These are phyloP conservation scores for Acrobasis suavella DNA, from an alignment of 2,888 invertebrate species.

Conservation along the genomic window DNA sequence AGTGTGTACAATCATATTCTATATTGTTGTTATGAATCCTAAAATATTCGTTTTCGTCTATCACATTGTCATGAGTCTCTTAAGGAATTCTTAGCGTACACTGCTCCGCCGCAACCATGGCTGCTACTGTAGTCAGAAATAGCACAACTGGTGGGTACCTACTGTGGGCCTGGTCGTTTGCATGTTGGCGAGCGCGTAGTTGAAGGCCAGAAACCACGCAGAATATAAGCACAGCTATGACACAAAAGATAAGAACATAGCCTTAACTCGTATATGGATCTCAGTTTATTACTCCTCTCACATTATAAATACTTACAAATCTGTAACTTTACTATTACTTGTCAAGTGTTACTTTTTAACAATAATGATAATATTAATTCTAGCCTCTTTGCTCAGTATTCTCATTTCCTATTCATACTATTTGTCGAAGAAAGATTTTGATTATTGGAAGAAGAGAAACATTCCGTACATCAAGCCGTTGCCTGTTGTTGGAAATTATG, in stretches of 20 bases:
- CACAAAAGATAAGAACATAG: slow-evolving; percentile 30
- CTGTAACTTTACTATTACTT: neutral
- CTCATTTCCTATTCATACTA: neutral
- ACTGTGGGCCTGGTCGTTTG: no score
- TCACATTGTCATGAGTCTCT: no score
- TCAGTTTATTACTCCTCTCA: slow-evolving; percentile 11
- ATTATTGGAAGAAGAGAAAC: slow-evolving; percentile 55
- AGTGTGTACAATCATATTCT: no score
- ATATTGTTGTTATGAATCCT: no score
- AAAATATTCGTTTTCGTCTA: no score
- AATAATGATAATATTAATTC: neutral
- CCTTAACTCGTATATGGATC: slow-evolving; percentile 32
- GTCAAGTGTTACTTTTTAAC: neutral
- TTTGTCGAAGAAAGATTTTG: slow-evolving; percentile 39
- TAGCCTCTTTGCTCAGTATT: neutral
- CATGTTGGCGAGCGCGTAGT: no score
- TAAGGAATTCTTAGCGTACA: no score
- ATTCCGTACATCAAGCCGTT: slow-evolving; percentile 46
- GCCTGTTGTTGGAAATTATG: slow-evolving; percentile 58
- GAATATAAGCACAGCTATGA: no score
- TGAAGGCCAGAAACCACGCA: no score
- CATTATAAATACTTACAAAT: neutral
- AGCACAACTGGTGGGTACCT: no score
- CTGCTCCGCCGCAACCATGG: no score
- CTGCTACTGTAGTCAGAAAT: no score